A percentile compares a stretch with the other conserved stretches of the same genome.
phyloP scores from a whole-genome alignment of 2,888 invertebrate species.

The Bugulina stolonifera region DNA sequence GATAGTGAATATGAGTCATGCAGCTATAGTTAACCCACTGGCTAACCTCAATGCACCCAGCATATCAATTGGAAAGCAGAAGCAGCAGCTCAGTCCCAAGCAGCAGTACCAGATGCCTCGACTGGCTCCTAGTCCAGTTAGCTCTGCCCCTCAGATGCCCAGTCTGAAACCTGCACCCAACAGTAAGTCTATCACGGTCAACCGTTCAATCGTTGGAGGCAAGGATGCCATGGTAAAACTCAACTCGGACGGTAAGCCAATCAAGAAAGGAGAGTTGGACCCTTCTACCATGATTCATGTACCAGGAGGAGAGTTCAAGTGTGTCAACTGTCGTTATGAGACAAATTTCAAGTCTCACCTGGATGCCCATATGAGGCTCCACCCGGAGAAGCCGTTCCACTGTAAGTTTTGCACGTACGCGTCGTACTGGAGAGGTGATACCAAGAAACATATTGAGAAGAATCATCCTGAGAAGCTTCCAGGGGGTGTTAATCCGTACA shows the following conservation, averaged over 20 bases:
- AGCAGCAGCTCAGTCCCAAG: not conserved
- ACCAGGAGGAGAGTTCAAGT: conserved; percentile 58
- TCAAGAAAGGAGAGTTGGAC: conserved; percentile 22
- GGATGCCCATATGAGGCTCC: conserved; percentile 54
- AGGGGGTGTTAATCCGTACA: conserved; percentile 30
- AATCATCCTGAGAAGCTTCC: conserved; percentile 48
- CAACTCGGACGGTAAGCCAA: conserved; percentile 4
- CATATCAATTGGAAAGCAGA: not conserved
- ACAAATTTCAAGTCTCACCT: conserved; percentile 55
- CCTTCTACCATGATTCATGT: conserved; percentile 21
- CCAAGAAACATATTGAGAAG: conserved; percentile 55
- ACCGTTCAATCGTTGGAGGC: no score
- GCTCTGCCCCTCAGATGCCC: conserved; percentile 12
- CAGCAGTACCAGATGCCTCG: no score
- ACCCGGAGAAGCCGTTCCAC: conserved; percentile 54
- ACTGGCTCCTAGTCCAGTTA: not conserved
- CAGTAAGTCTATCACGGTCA: not conserved
- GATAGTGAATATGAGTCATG: conserved; percentile 22
- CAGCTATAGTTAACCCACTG: conserved; percentile 18
- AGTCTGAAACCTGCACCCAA: conserved; percentile 11
- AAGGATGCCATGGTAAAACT: not conserved
- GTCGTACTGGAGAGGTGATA: conserved; percentile 56
- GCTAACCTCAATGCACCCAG: conserved; percentile 5
- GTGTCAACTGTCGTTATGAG: conserved; percentile 60
- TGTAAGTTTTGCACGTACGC: conserved; percentile 55